Evolutionary conservation across 2,113 vertebrate species (phyloP).

Genomic region (sheep (Ovis aries)): DNA sequence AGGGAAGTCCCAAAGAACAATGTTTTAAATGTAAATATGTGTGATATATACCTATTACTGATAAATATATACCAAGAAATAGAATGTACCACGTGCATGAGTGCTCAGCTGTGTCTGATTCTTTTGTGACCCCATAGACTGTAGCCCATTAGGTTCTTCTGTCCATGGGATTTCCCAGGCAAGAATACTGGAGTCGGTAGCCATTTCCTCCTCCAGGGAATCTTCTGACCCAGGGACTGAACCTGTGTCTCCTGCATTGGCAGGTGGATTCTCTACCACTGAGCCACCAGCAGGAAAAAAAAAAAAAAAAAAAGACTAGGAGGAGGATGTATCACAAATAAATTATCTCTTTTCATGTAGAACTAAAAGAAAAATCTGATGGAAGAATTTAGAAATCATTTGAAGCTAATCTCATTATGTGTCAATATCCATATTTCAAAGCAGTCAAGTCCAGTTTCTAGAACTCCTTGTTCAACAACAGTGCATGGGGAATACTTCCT

Average conservation of each 20-base stretch:
- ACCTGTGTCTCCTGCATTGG: not conserved
- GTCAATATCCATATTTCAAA: not conserved
- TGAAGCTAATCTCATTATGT: not conserved
- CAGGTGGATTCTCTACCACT: not conserved
- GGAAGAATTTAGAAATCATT: conserved; percentile 6
- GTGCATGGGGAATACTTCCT: not conserved
- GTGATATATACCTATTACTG: not conserved
- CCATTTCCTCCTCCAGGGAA: not conserved
- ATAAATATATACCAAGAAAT: not conserved
- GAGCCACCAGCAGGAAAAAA: not conserved
- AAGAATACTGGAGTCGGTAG: not conserved
- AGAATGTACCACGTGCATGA: not conserved
- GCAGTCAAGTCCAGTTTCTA: not conserved
- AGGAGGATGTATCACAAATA: not conserved
- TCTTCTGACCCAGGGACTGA: not conserved
- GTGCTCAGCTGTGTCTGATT: not conserved
- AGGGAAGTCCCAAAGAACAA: not conserved
- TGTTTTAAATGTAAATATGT: not conserved
- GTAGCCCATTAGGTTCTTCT: not conserved
- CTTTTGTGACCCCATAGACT: not conserved
- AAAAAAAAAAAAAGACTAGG: not conserved
- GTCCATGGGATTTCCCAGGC: not conserved
- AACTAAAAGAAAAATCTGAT: conserved; percentile 19
- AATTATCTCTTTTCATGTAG: not conserved
- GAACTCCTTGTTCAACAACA: not conserved